Evolutionary conservation across 1,140 invertebrate genomes (phyloP).

Genomic region (Caenorhabditis briggsae): DNA sequence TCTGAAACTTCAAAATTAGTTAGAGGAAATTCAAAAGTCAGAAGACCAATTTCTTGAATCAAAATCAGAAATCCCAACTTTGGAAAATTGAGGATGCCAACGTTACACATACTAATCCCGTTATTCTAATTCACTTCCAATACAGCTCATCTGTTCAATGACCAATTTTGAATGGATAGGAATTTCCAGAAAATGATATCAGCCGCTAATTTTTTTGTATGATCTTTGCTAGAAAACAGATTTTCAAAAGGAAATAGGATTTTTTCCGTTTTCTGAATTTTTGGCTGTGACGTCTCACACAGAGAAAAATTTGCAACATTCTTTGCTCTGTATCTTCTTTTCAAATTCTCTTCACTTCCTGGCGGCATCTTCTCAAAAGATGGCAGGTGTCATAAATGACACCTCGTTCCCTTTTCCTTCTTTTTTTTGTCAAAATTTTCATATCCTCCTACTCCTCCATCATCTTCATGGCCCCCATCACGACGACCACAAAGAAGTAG

Average conservation of each 20-base stretch:
- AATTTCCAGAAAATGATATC: no score
- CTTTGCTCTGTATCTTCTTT: background rate
- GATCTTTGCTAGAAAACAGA: no score
- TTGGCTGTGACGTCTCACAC: background rate
- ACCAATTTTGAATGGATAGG: background rate
- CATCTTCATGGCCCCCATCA: no score
- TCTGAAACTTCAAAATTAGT: no score
- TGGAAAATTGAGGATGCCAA: background rate
- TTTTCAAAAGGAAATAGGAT: no score
- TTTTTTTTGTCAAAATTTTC: background rate
- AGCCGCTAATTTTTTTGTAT: no score
- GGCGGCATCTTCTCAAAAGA: conserved; percentile 1
- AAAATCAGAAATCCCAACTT: background rate
- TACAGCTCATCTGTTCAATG: background rate
- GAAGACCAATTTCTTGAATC: no score
- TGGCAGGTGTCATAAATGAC: conserved; percentile 12
- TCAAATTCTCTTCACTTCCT: background rate
- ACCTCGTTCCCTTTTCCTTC: background rate
- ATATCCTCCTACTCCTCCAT: background rate
- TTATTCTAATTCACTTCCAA: background rate
- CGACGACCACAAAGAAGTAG: no score
- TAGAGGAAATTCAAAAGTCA: no score
- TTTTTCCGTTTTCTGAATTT: background rate
- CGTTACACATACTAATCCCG: no score
- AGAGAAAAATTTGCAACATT: background rate